phyloP scores from a whole-genome alignment of 2,888 invertebrate genomes.

The Acleris laterana region DNA sequence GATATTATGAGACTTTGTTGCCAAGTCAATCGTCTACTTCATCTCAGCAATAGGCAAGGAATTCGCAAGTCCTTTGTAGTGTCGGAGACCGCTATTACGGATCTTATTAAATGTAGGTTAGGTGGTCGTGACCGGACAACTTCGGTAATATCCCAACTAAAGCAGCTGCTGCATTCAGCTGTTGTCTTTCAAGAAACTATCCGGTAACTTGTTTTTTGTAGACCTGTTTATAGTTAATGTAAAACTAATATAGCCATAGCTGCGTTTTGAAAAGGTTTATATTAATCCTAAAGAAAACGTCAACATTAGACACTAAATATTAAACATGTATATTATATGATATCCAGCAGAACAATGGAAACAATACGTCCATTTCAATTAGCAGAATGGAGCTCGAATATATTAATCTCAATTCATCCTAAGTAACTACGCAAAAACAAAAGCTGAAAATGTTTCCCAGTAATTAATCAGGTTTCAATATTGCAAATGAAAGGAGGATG shows the following conservation, averaged over 20 bases:
- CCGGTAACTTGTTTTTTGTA: slow-evolving; percentile 48
- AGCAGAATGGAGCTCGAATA: slow-evolving; percentile 11
- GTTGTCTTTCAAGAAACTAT: slow-evolving; percentile 55
- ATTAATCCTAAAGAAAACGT: no score
- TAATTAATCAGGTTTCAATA: slow-evolving; percentile 61
- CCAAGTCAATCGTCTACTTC: background rate
- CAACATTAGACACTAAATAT: no score
- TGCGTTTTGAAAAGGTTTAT: no score
- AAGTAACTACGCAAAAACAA: slow-evolving; percentile 27
- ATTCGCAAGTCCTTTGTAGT: slow-evolving; percentile 22
- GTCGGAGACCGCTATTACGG: slow-evolving; percentile 22
- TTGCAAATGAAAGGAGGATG: slow-evolving; percentile 58
- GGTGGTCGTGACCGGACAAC: slow-evolving; percentile 54
- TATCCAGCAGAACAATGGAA: background rate
- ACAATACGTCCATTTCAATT: slow-evolving; percentile 24
- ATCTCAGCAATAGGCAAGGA: slow-evolving; percentile 5
- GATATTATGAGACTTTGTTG: background rate
- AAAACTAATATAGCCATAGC: slow-evolving; percentile 6
- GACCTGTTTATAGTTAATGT: slow-evolving; percentile 32
- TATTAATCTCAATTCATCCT: slow-evolving; percentile 29
- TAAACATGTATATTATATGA: background rate
- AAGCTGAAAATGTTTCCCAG: slow-evolving; percentile 39
- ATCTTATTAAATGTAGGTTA: slow-evolving; percentile 44
- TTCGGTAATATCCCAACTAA: slow-evolving; percentile 62
- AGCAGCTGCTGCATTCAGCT: slow-evolving; percentile 59